Evolutionary conservation across 1,140 invertebrate species (phyloP).

Genomic region (Neodiprion fabricii): DNA sequence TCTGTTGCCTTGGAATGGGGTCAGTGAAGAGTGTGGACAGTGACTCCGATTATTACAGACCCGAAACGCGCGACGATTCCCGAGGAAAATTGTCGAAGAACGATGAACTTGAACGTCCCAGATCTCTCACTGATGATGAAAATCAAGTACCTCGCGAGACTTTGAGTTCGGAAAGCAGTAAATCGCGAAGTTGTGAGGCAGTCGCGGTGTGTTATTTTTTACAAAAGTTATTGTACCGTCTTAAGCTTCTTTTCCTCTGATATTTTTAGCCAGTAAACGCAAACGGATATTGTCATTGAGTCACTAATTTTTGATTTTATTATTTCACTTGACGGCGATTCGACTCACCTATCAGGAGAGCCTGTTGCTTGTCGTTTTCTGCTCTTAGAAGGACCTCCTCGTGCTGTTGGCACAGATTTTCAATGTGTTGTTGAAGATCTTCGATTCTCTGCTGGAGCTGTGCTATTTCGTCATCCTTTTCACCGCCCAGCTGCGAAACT

Average conservation of each 20-base stretch:
- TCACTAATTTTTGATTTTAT: conserved; percentile 14
- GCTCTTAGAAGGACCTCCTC: conserved; percentile 82
- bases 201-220: neutral
- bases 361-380: conserved; percentile 89
- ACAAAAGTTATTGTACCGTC: neutral
- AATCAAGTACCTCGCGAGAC: neutral
- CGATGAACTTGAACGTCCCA: too few relatives aligned
- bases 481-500: conserved; percentile 71
- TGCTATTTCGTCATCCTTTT: conserved; percentile 79
- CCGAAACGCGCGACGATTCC: neutral
- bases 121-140: neutral
- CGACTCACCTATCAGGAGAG: conserved; percentile 75
- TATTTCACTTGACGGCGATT: neutral
- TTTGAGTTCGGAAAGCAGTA: neutral
- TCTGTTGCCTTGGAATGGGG: neutral
- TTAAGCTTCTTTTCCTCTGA: conserved; percentile 6
- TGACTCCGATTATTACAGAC: neutral
- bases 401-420: conserved; percentile 81
- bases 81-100: too few relatives aligned
- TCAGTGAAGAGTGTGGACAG: neutral
- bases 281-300: conserved; percentile 6
- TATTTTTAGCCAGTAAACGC: conserved; percentile 6
- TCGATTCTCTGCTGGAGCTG: conserved; percentile 75
- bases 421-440: conserved; percentile 75
- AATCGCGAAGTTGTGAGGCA: neutral